A percentile compares a stretch with the other conserved stretches of the same genome.
phyloP scores from a whole-genome alignment of 2,113 vertebrate species.

The Oryzias celebensis region DNA sequence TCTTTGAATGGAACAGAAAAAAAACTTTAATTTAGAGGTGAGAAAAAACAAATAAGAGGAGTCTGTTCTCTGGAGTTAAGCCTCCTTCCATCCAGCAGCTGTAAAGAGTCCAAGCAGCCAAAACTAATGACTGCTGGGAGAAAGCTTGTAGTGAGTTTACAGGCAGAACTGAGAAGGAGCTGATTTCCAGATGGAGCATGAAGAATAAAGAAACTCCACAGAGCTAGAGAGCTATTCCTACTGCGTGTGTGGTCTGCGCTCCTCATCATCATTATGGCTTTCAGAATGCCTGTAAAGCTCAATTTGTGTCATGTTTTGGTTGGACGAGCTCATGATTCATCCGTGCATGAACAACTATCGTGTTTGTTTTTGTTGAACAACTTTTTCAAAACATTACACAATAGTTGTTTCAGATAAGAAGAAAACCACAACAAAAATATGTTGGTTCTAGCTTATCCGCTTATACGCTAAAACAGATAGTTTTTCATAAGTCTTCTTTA shows the following conservation, averaged over 20 bases:
- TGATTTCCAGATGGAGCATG: conserved; percentile 58
- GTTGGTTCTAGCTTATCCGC: too few relatives aligned
- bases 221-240: conserved; percentile 20
- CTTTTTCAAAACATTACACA: too few relatives aligned
- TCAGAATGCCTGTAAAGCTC: conserved; percentile 11
- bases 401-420: too few relatives aligned
- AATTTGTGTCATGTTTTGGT: conserved; percentile 24
- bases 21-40: conserved; percentile 37
- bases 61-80: conserved; percentile 20
- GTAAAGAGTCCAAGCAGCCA: conserved; percentile 34
- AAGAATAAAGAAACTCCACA: conserved; percentile 34
- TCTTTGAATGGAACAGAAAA: conserved; percentile 21
- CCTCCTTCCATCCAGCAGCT: conserved; percentile 27
- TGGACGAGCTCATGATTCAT: background rate
- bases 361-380: too few relatives aligned
- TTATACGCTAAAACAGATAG: too few relatives aligned
- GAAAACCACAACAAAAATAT: too few relatives aligned
- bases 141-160: conserved; percentile 50
- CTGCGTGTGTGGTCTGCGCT: conserved; percentile 25
- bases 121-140: conserved; percentile 37
- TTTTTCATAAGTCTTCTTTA: too few relatives aligned
- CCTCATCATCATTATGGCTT: conserved; percentile 20
- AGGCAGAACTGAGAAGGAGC: conserved; percentile 35
- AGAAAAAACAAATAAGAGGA: conserved; percentile 1
- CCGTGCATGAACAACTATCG: conserved; percentile 9